Evolutionary conservation across 2,797 vertebrate species (phyloP).

Genomic region (Ctenochaetus hawaiiensis): DNA sequence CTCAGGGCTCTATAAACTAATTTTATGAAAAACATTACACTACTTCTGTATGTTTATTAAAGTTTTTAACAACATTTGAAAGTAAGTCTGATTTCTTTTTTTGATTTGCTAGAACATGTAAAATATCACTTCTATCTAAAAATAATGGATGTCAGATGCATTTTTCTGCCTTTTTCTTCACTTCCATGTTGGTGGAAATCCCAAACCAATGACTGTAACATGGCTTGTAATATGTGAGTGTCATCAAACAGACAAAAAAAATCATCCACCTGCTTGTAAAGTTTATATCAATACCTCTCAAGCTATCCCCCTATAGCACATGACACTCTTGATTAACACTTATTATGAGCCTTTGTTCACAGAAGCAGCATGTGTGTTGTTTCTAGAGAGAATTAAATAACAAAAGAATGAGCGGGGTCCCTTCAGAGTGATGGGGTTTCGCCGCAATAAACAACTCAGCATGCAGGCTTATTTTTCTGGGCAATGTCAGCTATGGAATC

Average conservation of each 20-base stretch:
- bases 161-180: too few species aligned
- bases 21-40: neutral
- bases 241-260: neutral
- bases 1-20: neutral
- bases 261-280: too few species aligned
- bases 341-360: constrained; percentile 16
- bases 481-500: constrained; percentile 44
- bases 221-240: neutral
- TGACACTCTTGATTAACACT: neutral
- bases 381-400: constrained; percentile 24
- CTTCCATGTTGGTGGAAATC: too few species aligned
- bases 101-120: too few species aligned
- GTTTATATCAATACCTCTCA: neutral
- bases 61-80: too few species aligned
- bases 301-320: neutral
- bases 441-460: constrained; percentile 55
- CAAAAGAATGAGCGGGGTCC: neutral
- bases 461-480: constrained; percentile 5
- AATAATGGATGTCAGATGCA: too few species aligned
- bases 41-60: too few species aligned
- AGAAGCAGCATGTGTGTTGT: neutral
- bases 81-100: too few species aligned
- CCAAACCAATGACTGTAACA: neutral
- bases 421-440: constrained; percentile 22
- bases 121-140: too few species aligned